Evolutionary conservation across 2,113 vertebrate species (phyloP).

Genomic region (Pygathrix nemaeus): DNA sequence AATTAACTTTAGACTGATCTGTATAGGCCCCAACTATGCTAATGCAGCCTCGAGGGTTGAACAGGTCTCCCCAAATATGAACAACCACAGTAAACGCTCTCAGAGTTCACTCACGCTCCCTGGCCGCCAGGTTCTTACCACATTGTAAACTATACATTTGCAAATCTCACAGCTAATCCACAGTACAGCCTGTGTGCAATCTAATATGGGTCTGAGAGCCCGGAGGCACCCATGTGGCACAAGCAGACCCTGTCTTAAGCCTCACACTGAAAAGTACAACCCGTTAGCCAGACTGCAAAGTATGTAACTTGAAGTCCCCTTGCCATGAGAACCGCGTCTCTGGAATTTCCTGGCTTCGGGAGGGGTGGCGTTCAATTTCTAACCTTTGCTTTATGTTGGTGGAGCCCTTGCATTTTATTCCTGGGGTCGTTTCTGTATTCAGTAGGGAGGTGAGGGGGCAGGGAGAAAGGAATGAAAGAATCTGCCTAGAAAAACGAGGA

Average conservation of each 20-base stretch:
- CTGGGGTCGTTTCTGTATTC: conserved; percentile 63
- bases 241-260: conserved; percentile 72
- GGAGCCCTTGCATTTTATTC: conserved; percentile 69
- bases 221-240: conserved; percentile 71
- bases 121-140: conserved; percentile 74
- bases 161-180: conserved; percentile 81
- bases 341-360: conserved; percentile 80
- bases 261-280: conserved; percentile 68
- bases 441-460: conserved; percentile 53
- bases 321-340: conserved; percentile 75
- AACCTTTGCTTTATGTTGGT: conserved; percentile 77
- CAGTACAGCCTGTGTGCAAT: conserved; percentile 72
- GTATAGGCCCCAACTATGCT: neutral
- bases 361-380: conserved; percentile 73
- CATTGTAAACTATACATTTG: conserved; percentile 82
- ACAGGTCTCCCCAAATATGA: neutral
- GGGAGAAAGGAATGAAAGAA: conserved; percentile 67
- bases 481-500: conserved; percentile 35
- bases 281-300: conserved; percentile 73
- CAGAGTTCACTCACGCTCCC: neutral
- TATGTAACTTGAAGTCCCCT: conserved; percentile 77
- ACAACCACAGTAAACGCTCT: neutral
- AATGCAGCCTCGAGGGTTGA: conserved; percentile 46
- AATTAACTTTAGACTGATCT: neutral
- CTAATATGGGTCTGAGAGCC: conserved; percentile 74